These are phyloP conservation scores for Megaceryle torquata DNA, from an alignment of 2,113 vertebrate species.

Conservation along the genomic window DNA sequence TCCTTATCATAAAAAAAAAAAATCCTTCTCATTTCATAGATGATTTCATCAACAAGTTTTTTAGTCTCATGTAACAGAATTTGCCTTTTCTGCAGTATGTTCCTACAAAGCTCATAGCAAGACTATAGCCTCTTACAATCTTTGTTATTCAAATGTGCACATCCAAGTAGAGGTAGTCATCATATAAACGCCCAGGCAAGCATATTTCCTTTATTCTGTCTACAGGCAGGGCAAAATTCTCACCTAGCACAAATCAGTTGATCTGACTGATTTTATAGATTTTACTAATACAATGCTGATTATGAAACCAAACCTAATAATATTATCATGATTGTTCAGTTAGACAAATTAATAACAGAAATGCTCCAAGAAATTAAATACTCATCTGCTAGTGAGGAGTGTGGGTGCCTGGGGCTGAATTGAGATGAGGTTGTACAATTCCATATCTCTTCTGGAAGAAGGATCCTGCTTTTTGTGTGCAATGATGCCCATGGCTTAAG, in stretches of 20 bases:
- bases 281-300: slow-evolving; percentile 14
- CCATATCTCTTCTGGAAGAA: neutral
- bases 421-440: slow-evolving; percentile 4
- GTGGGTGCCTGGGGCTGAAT: neutral
- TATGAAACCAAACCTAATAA: neutral
- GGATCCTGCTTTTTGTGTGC: neutral
- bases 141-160: neutral
- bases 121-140: neutral
- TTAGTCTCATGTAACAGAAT: slow-evolving; percentile 2
- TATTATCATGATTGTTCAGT: neutral
- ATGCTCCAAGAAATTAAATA: slow-evolving; percentile 37
- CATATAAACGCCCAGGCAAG: neutral
- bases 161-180: neutral
- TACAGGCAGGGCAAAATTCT: neutral
- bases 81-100: neutral
- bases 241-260: neutral
- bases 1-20: slow-evolving; percentile 42
- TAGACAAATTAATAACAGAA: slow-evolving; percentile 49
- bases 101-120: neutral
- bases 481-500: neutral
- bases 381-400: neutral
- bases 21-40: slow-evolving; percentile 38
- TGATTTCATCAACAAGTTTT: slow-evolving; percentile 66
- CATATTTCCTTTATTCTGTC: neutral
- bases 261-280: neutral